Evolutionary conservation across 2,797 vertebrate species (phyloP), one percentile per base, ranked within the genome.

Genomic region (Ptychadena robeensis): DNA sequence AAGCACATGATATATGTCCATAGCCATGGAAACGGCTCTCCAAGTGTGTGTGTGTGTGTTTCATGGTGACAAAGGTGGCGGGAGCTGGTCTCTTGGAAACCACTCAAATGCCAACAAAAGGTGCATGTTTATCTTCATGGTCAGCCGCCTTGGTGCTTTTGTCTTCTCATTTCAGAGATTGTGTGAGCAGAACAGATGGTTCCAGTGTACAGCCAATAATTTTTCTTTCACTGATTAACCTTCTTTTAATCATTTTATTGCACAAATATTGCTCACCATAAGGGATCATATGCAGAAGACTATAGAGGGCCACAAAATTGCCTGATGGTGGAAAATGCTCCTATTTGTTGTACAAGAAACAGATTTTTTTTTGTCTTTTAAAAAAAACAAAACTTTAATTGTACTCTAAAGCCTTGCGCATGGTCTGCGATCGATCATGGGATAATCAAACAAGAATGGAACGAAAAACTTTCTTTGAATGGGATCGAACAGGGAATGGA

Each of bases 1-100:
- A 77, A 65, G 44, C n/a, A 79, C 73, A 78, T 82, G 40, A 31
- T 0, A 0, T 79, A 59, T 85, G 85, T 69, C 27, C 4, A 81
- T 79, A 81, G 30, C 86, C 83, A 79, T 87, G 73, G 87, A 82
- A 91, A 88, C 87, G 7, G 63, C 74, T 65, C 34, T 63, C 73
- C 0, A 3, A 65, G 73, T 75, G 75, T 83, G 72, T 86, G 63
- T 81, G 9, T 65, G 74, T 73, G 73, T 83, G 74, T 86, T 67
- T 81, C 11, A 69, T 48, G 0, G 48, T 61, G 78, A 57, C 31
- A 53, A 59, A 31, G 25, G 81, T 67, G 12, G 5, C 68, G 1
- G 11, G 61, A 34, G 9, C 44, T 31, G 48, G 82, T 77, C 37
- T 64, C 0, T 0, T 0, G 0, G 80, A 68, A 74, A 79, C 68